A percentile compares a stretch with the other conserved stretches of the same genome.
Evolutionary conservation across 2,888 invertebrate genomes (phyloP).

Genomic region (Pasiphila rectangulata): DNA sequence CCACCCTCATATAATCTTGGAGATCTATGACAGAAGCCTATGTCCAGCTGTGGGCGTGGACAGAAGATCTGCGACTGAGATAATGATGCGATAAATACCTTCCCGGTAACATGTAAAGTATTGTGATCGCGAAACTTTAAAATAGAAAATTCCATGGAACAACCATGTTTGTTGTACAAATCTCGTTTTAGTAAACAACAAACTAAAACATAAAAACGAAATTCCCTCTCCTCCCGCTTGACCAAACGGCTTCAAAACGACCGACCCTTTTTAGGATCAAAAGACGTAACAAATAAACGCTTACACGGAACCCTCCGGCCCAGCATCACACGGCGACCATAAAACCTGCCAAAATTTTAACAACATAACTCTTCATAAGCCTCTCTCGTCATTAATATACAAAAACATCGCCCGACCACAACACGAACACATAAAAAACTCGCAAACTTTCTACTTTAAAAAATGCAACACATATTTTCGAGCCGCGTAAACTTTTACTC

Average conservation of each 20-base stretch:
- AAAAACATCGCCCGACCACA: constrained; percentile 19
- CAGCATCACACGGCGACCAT: constrained; percentile 10
- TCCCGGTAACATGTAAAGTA: no score
- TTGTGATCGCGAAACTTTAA: no score
- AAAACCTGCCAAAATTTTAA: constrained; percentile 20
- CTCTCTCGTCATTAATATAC: constrained; percentile 30
- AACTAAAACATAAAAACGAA: background rate
- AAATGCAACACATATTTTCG: constrained; percentile 34
- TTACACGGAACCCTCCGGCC: background rate
- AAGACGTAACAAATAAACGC: constrained; percentile 6
- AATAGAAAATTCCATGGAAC: no score
- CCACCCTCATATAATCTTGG: no score
- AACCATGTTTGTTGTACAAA: no score
- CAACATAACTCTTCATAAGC: constrained; percentile 33
- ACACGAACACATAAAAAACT: constrained; percentile 21
- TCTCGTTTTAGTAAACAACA: no score
- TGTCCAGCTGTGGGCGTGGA: no score
- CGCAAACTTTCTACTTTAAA: constrained; percentile 31
- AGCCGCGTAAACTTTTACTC: constrained; percentile 32
- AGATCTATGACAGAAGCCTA: no score
- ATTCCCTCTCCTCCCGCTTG: constrained; percentile 1
- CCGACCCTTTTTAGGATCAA: constrained; percentile 3
- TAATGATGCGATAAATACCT: no score
- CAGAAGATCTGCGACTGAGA: no score
- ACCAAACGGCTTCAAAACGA: constrained; percentile 3